phyloP scores from a whole-genome alignment of 1,140 invertebrate species.

The Drosophila lacertosa region DNA sequence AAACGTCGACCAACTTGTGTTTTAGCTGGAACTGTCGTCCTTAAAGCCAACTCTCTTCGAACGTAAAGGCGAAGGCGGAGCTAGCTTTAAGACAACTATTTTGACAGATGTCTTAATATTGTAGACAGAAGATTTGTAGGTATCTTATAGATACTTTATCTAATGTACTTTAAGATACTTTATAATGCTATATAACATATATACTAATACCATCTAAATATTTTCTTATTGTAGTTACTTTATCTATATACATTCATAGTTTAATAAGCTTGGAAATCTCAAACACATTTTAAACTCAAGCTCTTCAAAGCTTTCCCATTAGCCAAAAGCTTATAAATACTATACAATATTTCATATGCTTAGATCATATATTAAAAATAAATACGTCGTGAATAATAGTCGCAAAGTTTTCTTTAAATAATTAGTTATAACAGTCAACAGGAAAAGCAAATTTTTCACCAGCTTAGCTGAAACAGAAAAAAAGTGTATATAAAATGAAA shows the following conservation, averaged over 20 bases:
- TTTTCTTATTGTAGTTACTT: too few relatives aligned
- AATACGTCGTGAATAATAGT: conserved; percentile 2
- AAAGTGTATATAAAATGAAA: conserved; percentile 41
- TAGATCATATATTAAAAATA: not conserved
- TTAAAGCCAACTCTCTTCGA: conserved; percentile 24
- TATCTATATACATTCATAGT: too few relatives aligned
- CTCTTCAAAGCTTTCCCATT: not conserved
- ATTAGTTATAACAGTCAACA: conserved; percentile 8
- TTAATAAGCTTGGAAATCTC: too few relatives aligned
- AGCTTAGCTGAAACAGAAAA: conserved; percentile 33
- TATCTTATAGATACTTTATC: too few relatives aligned
- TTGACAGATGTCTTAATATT: not conserved
- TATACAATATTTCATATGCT: conserved; percentile 12
- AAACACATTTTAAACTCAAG: not conserved
- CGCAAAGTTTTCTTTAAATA: conserved; percentile 11
- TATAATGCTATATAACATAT: too few relatives aligned
- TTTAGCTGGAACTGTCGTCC: conserved; percentile 1
- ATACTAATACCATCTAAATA: too few relatives aligned
- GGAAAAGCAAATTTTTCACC: conserved; percentile 66
- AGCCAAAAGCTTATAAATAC: not conserved
- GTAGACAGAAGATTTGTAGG: too few relatives aligned
- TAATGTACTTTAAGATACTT: too few relatives aligned
- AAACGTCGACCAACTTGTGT: conserved; percentile 42
- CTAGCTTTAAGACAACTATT: conserved; percentile 10
- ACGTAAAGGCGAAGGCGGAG: conserved; percentile 18